phyloP scores from a whole-genome alignment of 2,113 vertebrate genomes.

The Upupa epops region DNA sequence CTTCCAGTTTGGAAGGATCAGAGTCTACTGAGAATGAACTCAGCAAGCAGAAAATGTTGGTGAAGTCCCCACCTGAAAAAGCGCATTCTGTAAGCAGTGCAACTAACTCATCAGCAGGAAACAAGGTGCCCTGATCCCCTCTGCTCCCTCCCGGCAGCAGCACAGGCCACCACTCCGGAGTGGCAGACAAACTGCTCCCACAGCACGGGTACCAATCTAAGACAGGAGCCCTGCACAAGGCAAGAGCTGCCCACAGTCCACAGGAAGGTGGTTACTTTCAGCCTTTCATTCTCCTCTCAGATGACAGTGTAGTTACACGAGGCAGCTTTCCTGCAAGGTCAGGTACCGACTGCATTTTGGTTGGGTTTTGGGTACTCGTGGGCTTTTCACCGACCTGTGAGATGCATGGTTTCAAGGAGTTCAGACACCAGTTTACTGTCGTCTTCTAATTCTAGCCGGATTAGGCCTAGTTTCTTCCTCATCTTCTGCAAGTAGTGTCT shows the following conservation, averaged over 20 bases:
- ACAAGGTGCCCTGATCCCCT: neutral
- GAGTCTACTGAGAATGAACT: slow-evolving; percentile 77
- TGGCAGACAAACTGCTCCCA: neutral
- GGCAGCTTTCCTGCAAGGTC: neutral
- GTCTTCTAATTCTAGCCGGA: slow-evolving; percentile 79
- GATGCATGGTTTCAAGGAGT: slow-evolving; percentile 91
- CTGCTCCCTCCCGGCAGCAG: neutral
- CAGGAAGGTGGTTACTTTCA: neutral
- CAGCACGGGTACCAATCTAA: neutral
- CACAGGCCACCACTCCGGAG: neutral
- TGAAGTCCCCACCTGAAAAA: slow-evolving; percentile 91
- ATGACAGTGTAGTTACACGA: neutral
- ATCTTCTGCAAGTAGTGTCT: slow-evolving; percentile 87
- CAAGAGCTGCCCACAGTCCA: neutral
- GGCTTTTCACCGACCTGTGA: slow-evolving; percentile 79
- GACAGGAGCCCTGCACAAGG: neutral
- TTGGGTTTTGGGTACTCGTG: neutral
- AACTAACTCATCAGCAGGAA: neutral
- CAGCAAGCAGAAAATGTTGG: slow-evolving; percentile 89
- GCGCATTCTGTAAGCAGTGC: neutral
- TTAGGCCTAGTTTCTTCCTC: slow-evolving; percentile 91
- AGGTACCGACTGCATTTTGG: neutral
- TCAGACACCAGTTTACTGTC: slow-evolving; percentile 83
- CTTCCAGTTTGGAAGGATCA: slow-evolving; percentile 55
- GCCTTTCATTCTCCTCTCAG: neutral